Base-by-base conservation (phyloP, 2,888 invertebrate genomes). In the Zonitis immaculata region DNA sequence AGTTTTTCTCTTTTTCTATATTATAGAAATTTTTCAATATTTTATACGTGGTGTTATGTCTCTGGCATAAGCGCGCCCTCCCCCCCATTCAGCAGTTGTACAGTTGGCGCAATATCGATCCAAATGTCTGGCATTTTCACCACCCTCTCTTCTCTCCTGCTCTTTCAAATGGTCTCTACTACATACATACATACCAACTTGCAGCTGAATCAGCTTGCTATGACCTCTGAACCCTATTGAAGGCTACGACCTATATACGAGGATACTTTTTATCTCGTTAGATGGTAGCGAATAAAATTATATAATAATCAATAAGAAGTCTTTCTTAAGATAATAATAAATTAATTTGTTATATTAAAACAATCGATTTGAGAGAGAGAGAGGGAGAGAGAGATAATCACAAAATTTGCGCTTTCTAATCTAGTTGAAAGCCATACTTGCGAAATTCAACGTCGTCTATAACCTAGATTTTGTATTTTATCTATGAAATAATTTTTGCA, bases 211-310 rank as follows among this genome's bases (percentile, higher is more conserved):
- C 68, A 65, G 64, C 62, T 62, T 61, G 49, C 74, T 76, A 75
- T 77, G 80, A 81, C 79, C 80, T 79, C 78, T 80, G 80, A 80
- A 80, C 80, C 73, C 76, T 68, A 63, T 66, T 68, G 73, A 73
- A 78, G 78, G 76, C 79, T 78, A 76, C 76, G 81, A 80, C 82
- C 81, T 78, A 82, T 56, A 56, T 56, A 52, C 51, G 55, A 20
- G 4, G 16, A 28, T 45, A 39, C 4, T 39, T 39, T 20, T 39
- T 39, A 39, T 39, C 20, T 39, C 6, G 6, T 16, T 39, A 4
- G 11, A 6, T 9, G 18, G 18, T 2, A n/a, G n/a, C n/a, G n/a
- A n/a, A n/a, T n/a, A n/a, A n/a, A n/a, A n/a, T n/a, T n/a, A n/a
- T n/a, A n/a, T n/a, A n/a, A n/a, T n/a, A n/a, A n/a, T n/a, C n/a